Percentiles rank a stretch among this genome's conserved stretches.
Evolutionary conservation across 2,113 vertebrate genomes (phyloP).

Genomic region (Chrysochloris asiatica): DNA sequence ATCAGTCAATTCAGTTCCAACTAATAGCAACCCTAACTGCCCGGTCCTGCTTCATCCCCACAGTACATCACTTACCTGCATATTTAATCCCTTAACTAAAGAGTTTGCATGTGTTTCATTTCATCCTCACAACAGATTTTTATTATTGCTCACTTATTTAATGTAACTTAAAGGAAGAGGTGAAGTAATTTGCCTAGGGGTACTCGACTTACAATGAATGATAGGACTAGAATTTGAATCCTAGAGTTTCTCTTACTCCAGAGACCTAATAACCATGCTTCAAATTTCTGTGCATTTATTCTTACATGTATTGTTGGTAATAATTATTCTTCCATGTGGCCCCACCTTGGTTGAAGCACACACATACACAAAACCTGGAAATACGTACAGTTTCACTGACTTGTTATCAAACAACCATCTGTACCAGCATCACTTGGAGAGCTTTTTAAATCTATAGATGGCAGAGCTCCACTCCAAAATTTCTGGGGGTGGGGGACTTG

Average conservation of each 20-base stretch:
- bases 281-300: not conserved
- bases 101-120: not conserved
- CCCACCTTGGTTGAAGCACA: not conserved
- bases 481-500: not conserved
- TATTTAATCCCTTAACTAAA: not conserved
- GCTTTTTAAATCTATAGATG: not conserved
- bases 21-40: not conserved
- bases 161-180: not conserved
- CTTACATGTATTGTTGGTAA: not conserved
- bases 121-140: not conserved
- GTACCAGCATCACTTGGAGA: not conserved
- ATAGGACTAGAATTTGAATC: slow-evolving; percentile 31
- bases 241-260: slow-evolving; percentile 4
- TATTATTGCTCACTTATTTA: not conserved
- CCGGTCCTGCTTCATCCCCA: no score
- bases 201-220: not conserved
- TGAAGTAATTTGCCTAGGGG: not conserved
- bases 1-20: no score
- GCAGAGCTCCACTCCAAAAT: not conserved
- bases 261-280: slow-evolving; percentile 29
- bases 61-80: not conserved
- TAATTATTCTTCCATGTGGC: not conserved
- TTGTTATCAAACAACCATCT: not conserved
- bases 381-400: not conserved
- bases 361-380: not conserved